These are phyloP conservation scores for Megalops atlanticus DNA, from an alignment of 2,113 vertebrate genomes.

Conservation along the genomic window DNA sequence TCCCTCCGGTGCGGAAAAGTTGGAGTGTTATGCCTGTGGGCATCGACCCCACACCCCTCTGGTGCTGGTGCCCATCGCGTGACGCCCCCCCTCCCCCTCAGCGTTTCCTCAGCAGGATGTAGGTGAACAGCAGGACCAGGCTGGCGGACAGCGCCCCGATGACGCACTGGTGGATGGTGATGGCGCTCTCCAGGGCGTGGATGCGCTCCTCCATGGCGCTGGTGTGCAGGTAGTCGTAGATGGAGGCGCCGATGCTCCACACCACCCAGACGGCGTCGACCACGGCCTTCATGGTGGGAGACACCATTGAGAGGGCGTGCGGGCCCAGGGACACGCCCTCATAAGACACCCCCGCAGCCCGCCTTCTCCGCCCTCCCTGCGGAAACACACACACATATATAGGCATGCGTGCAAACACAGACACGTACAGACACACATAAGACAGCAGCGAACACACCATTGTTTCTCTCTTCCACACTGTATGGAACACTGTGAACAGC, in stretches of 20 bases:
- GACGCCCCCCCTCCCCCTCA: no score
- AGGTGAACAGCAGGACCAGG: constrained; percentile 65
- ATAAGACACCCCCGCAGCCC: not conserved
- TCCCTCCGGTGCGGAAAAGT: no score
- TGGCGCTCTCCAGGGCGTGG: constrained; percentile 62
- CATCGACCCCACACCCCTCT: not conserved
- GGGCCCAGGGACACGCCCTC: not conserved
- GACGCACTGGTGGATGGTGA: constrained; percentile 67
- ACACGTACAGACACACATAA: not conserved
- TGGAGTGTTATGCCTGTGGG: no score
- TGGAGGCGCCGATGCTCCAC: constrained; percentile 65
- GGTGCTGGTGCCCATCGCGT: no score
- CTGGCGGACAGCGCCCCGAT: constrained; percentile 59
- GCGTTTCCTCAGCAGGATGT: constrained; percentile 65
- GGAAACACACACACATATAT: not conserved
- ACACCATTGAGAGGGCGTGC: not conserved
- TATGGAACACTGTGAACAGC: no score
- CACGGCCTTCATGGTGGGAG: constrained; percentile 58
- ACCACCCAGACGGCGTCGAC: constrained; percentile 66
- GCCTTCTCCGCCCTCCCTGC: constrained; percentile 13
- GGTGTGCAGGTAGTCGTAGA: constrained; percentile 73
- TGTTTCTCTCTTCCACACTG: no score
- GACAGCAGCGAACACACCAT: no score
- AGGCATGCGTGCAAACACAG: not conserved
- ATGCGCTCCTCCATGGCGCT: constrained; percentile 72